Base-by-base conservation (phyloP, 2,797 vertebrate species). In the Percopsis omiscomaycus region DNA sequence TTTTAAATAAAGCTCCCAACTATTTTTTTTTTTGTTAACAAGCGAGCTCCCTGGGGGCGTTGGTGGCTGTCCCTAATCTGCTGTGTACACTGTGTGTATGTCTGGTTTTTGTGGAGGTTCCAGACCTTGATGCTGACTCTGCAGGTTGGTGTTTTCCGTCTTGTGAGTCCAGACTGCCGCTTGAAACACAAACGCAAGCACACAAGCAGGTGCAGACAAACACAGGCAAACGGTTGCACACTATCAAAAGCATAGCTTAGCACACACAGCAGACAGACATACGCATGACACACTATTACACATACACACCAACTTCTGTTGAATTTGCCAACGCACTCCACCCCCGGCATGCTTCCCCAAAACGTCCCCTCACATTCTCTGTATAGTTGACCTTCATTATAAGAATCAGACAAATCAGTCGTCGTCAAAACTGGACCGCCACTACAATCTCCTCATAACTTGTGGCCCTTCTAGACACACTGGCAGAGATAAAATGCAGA, bases 121-220 rank as follows among this genome's bases (percentile, higher is more conserved):
- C 77, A 66, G 80, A 16, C 79, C 80, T 84, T 73, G 79, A 83
- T 87, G 89, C 88, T 84, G 77, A 89, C 84, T 88, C 84, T 84
- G 88, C 88, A 85, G 86, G 85, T 89, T 88, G 80, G 87, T 87
- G 86, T 89, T 88, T 89, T 87, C 68, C 64, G 72, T 85, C 87
- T 86, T 83, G 86, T 88, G 88, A 87, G 82, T 85, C 75, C 62
- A 53, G 84, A 69, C 71, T 75, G 81, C 64, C 74, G n/a, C n/a
- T n/a, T 65, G 29, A 49, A 50, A 55, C 37, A 55, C 54, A 51
- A 14, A 76, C 62, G 69, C 47, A 59, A 59, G 51, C 45, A 37
- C 29, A 9, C 2, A 63, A 22, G 55, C 50, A 44, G 52, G 60
- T 0, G 46, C 3, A 37, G 28, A 49, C 27, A 8, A 29, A 12